Conservation (phyloP, 2,797 vertebrate species). For the Rhyacichthys aspro region DNA sequence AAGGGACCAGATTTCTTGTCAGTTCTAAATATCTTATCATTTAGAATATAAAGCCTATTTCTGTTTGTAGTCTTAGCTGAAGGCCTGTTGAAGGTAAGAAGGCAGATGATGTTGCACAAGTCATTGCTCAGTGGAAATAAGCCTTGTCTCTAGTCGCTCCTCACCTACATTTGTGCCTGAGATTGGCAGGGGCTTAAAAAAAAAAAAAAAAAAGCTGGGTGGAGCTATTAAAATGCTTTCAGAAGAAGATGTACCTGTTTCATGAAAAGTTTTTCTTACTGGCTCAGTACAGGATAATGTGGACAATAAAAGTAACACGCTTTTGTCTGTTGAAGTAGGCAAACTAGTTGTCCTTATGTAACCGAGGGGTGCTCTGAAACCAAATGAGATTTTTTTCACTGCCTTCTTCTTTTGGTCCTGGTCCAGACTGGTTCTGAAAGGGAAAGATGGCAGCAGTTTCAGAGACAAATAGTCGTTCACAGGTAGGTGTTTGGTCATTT, state of each 20-base stretch:
- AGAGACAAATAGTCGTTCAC: conserved; percentile 53
- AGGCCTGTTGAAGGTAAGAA: no score
- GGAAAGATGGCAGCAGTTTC: conserved; percentile 57
- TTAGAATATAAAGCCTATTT: no score
- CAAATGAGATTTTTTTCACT: conserved; percentile 45
- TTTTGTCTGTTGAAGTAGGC: conserved; percentile 35
- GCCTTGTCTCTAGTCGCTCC: conserved; percentile 16
- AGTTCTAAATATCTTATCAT: no score
- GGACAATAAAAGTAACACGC: conserved; percentile 23
- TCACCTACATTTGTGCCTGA: conserved; percentile 46
- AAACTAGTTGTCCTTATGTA: conserved; percentile 45
- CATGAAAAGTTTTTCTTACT: no score
- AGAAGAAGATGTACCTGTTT: conserved; percentile 54
- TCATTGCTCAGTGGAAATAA: no score
- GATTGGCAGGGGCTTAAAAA: conserved; percentile 44
- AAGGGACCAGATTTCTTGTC: no score
- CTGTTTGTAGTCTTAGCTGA: no score
- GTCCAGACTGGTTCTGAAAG: conserved; percentile 24
- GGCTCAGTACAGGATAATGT: not conserved
- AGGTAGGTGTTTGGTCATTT: conserved; percentile 61
- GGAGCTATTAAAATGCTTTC: conserved; percentile 36
- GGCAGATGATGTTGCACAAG: no score
- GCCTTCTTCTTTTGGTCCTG: conserved; percentile 14
- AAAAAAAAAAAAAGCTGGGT: conserved; percentile 41
- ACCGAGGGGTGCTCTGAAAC: conserved; percentile 33